Conservation (phyloP, 2,113 vertebrate genomes). For the Cinclus mexicanus region DNA sequence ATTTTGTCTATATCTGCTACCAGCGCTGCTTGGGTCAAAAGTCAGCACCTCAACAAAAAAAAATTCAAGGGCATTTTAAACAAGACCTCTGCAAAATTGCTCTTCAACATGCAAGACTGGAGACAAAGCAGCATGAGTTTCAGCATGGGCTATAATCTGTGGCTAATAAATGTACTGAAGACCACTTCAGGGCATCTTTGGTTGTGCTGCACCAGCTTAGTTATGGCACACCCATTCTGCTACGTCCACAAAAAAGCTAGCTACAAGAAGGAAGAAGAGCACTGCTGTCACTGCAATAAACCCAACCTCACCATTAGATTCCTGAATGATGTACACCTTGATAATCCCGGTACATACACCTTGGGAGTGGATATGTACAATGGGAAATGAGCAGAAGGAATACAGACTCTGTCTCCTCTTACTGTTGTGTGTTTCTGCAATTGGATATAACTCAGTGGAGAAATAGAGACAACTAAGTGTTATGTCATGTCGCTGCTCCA, state of each 20-base stretch:
- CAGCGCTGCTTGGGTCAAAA: background rate
- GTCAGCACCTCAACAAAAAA: background rate
- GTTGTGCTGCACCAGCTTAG: background rate
- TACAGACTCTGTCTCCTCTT: background rate
- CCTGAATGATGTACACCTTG: background rate
- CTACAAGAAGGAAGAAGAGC: background rate
- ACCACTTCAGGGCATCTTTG: background rate
- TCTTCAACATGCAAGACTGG: background rate
- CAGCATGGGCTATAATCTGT: background rate
- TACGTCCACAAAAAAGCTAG: background rate
- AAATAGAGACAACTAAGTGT: background rate
- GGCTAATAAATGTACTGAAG: background rate
- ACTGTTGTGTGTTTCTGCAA: background rate
- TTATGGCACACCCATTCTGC: background rate
- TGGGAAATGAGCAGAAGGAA: background rate
- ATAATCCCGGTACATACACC: background rate
- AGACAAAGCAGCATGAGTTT: background rate
- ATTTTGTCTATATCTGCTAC: background rate
- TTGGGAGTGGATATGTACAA: background rate
- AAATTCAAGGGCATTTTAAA: background rate
- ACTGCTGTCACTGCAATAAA: background rate
- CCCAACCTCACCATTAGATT: background rate
- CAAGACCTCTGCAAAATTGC: background rate
- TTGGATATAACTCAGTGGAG: background rate
- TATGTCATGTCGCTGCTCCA: slow-evolving; percentile 36